phyloP scores from a whole-genome alignment of 2,797 vertebrate species.

The Odontamblyopus rebecca region DNA sequence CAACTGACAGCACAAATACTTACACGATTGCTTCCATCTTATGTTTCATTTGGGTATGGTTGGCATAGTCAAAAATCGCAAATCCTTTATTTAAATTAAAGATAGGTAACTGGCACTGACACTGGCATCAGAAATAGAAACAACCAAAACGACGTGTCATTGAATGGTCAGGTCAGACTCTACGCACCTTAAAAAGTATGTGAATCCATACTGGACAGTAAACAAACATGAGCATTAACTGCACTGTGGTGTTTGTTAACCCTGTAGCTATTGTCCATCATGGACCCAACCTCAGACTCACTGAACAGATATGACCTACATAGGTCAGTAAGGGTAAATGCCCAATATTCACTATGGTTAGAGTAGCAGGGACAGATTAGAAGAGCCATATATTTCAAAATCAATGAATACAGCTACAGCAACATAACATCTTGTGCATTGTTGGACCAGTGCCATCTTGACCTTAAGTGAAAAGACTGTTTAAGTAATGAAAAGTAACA shows the following conservation, averaged over 20 bases:
- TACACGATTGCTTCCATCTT: background rate
- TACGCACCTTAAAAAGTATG: background rate
- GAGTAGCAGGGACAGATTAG: background rate
- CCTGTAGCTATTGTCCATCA: background rate
- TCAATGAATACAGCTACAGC: background rate
- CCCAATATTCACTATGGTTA: background rate
- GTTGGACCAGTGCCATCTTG: conserved; percentile 28
- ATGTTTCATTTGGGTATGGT: no score
- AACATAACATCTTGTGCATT: conserved; percentile 11
- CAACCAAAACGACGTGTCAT: background rate
- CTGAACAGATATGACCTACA: background rate
- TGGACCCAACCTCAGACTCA: background rate
- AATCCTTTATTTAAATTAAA: background rate
- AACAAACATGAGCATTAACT: background rate
- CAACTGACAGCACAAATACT: conserved; percentile 10
- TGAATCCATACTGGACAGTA: background rate
- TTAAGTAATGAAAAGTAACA: conserved; percentile 49
- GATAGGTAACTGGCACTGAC: background rate
- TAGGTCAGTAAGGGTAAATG: background rate
- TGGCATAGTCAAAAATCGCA: background rate
- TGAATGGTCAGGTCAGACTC: background rate
- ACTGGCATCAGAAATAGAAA: background rate
- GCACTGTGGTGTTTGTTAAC: background rate
- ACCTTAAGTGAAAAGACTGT: conserved; percentile 36
- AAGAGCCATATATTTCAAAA: background rate